Evolutionary conservation across 2,797 vertebrate genomes (phyloP).

Genomic region (Sciurus vulgaris): DNA sequence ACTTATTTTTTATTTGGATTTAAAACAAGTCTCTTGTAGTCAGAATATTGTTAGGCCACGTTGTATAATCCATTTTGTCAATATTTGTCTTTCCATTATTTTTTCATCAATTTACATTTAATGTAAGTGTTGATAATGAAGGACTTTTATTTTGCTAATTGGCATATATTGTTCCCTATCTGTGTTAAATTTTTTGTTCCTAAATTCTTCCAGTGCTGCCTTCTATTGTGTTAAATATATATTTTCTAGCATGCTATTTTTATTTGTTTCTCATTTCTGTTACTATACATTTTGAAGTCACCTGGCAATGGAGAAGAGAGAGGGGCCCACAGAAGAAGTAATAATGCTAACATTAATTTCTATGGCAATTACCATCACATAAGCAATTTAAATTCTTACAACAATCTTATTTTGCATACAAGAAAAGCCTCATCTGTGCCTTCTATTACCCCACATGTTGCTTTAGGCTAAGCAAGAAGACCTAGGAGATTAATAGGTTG

Average conservation of each 20-base stretch:
- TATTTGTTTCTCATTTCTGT: background rate
- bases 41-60: background rate
- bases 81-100: background rate
- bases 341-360: constrained; percentile 9
- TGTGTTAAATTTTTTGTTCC: background rate
- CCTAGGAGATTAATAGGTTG: background rate
- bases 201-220: constrained; percentile 2
- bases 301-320: background rate
- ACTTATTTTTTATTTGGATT: background rate
- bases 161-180: background rate
- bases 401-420: background rate
- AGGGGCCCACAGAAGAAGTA: background rate
- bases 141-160: background rate
- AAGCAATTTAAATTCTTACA: background rate
- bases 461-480: background rate
- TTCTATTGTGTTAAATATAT: background rate
- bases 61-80: background rate
- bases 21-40: background rate
- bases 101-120: background rate
- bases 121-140: constrained; percentile 13
- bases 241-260: background rate
- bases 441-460: background rate
- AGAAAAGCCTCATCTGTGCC: background rate
- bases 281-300: background rate
- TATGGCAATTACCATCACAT: background rate